Evolutionary conservation across 2,113 vertebrate species (phyloP).

Genomic region (Ptilonorhynchus violaceus): DNA sequence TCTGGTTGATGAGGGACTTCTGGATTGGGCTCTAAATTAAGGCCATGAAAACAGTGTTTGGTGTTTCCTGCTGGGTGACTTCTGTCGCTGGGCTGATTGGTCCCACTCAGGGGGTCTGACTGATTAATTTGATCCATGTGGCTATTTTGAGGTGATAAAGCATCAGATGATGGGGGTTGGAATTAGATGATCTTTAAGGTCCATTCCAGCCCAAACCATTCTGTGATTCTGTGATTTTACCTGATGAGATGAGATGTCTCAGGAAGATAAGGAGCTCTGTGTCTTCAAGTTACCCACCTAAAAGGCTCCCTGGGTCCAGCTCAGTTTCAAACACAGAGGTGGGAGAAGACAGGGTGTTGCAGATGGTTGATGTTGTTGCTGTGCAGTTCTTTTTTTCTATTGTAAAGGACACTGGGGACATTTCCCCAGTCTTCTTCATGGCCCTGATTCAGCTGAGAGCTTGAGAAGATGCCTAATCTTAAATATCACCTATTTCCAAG

Average conservation of each 20-base stretch:
- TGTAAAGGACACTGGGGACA: background rate
- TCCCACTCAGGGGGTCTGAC: background rate
- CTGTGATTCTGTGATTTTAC: background rate
- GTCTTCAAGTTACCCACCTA: background rate
- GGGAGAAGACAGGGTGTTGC: background rate
- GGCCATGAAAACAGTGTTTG: background rate
- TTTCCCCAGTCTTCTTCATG: fast-evolving
- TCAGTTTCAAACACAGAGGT: fast-evolving
- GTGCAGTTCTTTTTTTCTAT: background rate
- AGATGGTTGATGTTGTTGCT: fast-evolving
- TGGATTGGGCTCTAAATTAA: background rate
- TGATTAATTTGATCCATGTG: background rate
- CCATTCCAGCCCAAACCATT: background rate
- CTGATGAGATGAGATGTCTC: background rate
- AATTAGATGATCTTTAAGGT: background rate
- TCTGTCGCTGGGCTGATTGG: background rate
- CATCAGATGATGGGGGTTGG: background rate
- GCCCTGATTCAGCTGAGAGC: background rate
- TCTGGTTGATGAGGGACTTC: background rate
- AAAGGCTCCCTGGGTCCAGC: background rate
- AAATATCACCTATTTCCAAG: background rate
- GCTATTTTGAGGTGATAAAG: background rate
- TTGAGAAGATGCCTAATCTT: background rate
- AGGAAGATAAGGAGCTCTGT: background rate
- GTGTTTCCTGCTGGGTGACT: background rate